Evolutionary conservation across 2,113 vertebrate species (phyloP).

Genomic region (Mobula hypostoma): DNA sequence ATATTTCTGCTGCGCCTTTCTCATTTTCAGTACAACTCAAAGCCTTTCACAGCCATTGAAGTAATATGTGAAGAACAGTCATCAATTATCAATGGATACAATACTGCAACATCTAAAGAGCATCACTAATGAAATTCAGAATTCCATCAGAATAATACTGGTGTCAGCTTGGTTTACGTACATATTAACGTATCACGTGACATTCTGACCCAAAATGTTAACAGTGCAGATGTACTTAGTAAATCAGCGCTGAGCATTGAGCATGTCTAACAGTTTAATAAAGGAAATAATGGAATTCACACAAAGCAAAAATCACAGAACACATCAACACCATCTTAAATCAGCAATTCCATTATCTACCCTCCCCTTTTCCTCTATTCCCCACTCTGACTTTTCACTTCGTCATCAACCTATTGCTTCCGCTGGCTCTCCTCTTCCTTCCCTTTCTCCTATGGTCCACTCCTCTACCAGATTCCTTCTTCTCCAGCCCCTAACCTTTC

Average conservation of each 20-base stretch:
- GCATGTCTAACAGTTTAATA: no score
- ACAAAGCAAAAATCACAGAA: background rate
- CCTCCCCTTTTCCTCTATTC: no score
- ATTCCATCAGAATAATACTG: background rate
- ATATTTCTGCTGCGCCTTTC: background rate
- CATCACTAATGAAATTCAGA: background rate
- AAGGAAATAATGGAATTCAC: background rate
- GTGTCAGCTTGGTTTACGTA: background rate
- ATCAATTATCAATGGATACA: background rate
- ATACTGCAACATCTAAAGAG: background rate
- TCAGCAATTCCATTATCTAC: no score
- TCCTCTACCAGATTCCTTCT: no score
- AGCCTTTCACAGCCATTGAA: background rate
- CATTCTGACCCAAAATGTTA: no score
- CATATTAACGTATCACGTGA: background rate
- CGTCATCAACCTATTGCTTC: no score
- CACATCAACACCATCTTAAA: background rate
- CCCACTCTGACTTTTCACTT: no score
- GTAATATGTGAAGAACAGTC: background rate
- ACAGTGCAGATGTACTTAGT: background rate
- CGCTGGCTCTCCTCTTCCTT: no score
- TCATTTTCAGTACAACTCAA: background rate
- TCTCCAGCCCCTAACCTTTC: no score
- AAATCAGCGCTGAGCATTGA: background rate
- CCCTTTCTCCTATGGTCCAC: no score